A percentile compares a stretch with the other conserved stretches of the same genome.
Conservation (phyloP, 2,113 vertebrate species). For the Speoplatyrhinus poulsoni region DNA sequence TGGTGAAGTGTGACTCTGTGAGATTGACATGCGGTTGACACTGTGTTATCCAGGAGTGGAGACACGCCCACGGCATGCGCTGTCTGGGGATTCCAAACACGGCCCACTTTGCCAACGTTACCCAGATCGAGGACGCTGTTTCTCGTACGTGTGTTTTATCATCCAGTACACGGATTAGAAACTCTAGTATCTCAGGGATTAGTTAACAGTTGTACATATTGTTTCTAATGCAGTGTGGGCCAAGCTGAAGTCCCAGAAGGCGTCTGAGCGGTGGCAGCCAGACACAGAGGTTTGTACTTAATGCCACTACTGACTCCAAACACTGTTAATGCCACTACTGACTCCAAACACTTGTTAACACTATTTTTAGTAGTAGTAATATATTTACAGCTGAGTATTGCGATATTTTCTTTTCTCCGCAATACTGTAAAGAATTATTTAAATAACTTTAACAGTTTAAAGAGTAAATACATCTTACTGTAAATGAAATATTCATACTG, state of each 20-base stretch:
- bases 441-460: too few species aligned
- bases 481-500: too few species aligned
- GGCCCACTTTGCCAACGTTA: conserved; percentile 97
- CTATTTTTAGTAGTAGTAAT: too few species aligned
- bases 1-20: neutral
- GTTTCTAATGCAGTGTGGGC: conserved; percentile 86
- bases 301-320: too few species aligned
- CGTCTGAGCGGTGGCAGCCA: conserved; percentile 94
- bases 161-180: neutral
- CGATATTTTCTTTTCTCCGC: too few species aligned
- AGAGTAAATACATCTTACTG: too few species aligned
- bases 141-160: conserved; percentile 80
- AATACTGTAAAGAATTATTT: too few species aligned
- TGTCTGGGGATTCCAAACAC: conserved; percentile 98
- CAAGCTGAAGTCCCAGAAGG: conserved; percentile 96
- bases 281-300: conserved; percentile 89
- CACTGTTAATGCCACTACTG: too few species aligned
- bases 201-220: neutral
- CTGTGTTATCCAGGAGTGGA: conserved; percentile 85
- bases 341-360: too few species aligned
- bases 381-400: too few species aligned
- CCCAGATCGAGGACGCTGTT: conserved; percentile 97
- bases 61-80: conserved; percentile 96
- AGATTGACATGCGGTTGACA: neutral
- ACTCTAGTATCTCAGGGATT: neutral